A percentile compares a stretch with the other conserved stretches of the same genome.
Evolutionary conservation across 2,113 vertebrate species (phyloP).

Genomic region (Phocoena phocoena): DNA sequence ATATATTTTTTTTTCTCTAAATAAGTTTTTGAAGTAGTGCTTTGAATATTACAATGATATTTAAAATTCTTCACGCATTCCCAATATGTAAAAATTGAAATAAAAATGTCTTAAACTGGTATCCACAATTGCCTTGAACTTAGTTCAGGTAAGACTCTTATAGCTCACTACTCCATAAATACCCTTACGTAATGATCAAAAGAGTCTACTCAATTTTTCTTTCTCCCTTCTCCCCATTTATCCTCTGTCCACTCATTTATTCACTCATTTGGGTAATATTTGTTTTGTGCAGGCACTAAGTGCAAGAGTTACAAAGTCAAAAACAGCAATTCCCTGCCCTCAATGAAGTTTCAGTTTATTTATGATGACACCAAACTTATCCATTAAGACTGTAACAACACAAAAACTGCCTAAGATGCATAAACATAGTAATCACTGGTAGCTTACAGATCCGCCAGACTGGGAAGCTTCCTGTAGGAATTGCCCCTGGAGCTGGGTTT

Average conservation of each 20-base stretch:
- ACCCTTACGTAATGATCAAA: neutral
- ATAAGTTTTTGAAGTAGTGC: neutral
- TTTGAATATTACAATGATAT: neutral
- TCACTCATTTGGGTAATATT: neutral
- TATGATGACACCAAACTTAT: neutral
- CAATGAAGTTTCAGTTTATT: neutral
- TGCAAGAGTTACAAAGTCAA: neutral
- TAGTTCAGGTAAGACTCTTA: neutral
- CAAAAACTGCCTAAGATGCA: neutral
- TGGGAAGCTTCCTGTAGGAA: neutral
- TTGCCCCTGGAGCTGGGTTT: neutral
- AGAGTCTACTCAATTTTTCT: neutral
- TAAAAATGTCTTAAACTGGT: neutral
- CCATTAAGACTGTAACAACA: neutral
- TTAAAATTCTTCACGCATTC: neutral
- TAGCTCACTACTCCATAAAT: neutral
- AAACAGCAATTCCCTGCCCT: neutral
- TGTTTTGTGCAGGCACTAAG: neutral
- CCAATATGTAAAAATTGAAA: neutral
- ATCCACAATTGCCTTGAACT: neutral
- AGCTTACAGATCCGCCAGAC: neutral
- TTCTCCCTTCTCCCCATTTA: neutral
- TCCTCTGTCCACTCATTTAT: neutral
- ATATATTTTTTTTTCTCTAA: neutral
- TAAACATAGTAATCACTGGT: neutral